phyloP scores from a whole-genome alignment of 1,140 invertebrate genomes.

The Leguminivora glycinivorella region DNA sequence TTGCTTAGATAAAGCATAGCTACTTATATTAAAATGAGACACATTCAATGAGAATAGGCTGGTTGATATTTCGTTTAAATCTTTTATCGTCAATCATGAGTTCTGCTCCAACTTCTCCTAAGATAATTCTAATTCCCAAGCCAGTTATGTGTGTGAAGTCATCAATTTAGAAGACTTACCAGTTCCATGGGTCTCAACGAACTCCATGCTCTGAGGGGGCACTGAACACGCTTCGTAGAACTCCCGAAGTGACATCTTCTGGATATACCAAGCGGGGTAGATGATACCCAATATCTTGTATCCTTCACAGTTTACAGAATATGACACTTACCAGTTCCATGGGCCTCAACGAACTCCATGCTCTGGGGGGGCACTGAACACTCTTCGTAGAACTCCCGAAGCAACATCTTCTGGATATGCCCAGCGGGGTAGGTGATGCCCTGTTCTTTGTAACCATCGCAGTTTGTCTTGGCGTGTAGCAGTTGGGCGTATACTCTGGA shows the following conservation, averaged over 20 bases:
- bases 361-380: slow-evolving; percentile 85
- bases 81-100: no score
- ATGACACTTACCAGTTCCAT: slow-evolving; percentile 86
- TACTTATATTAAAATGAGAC: no score
- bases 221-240: slow-evolving; percentile 92
- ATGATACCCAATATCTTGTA: slow-evolving; percentile 94
- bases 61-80: no score
- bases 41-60: no score
- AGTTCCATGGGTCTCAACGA: slow-evolving; percentile 96
- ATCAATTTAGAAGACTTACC: slow-evolving; percentile 58
- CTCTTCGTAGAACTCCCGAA: slow-evolving; percentile 93
- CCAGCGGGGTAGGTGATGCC: slow-evolving; percentile 96
- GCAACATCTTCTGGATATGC: slow-evolving; percentile 87
- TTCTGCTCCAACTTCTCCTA: no score
- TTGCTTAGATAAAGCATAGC: no score
- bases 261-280: slow-evolving; percentile 91
- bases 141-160: no score
- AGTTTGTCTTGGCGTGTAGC: slow-evolving; percentile 84
- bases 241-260: slow-evolving; percentile 88
- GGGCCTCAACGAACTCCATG: slow-evolving; percentile 93
- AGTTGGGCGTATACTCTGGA: slow-evolving; percentile 73
- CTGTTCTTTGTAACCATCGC: slow-evolving; percentile 93
- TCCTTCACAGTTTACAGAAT: slow-evolving; percentile 87
- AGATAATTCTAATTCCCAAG: no score
- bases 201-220: slow-evolving; percentile 85